A percentile compares a stretch with the other conserved stretches of the same genome.
Conservation (phyloP, 92 coral and sea anemone species). For the Muricea muricata region DNA sequence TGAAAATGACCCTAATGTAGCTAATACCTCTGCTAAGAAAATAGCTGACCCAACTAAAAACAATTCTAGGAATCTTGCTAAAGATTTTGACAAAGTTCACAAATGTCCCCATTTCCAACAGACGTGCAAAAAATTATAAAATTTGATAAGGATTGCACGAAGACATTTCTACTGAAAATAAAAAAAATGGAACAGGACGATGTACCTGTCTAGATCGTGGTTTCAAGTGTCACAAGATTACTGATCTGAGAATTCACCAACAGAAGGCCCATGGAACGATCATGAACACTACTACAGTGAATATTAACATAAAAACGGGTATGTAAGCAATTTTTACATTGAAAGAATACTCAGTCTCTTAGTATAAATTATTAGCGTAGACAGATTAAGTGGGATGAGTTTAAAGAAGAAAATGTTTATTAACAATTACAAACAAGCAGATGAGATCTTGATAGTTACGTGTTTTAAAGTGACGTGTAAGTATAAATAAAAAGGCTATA, state of each 20-base stretch:
- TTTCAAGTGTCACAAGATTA: neutral
- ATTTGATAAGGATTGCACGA: neutral
- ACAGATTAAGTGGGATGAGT: too few species aligned
- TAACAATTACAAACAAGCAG: too few species aligned
- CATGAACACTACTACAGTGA: slow-evolving; percentile 8
- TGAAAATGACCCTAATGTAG: neutral
- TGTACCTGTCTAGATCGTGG: neutral
- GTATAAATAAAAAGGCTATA: neutral
- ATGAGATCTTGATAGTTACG: too few species aligned
- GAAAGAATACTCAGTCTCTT: neutral
- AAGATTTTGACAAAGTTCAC: neutral
- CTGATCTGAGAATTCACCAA: neutral
- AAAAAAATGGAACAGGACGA: neutral
- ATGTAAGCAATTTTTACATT: neutral
- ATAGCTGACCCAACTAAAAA: neutral
- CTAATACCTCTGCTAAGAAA: neutral
- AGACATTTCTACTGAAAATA: neutral
- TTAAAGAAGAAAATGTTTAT: too few species aligned
- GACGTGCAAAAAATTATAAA: neutral
- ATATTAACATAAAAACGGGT: neutral
- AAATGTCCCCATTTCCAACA: slow-evolving; percentile 2
- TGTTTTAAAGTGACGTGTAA: too few species aligned
- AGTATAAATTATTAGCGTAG: neutral
- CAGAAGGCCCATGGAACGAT: neutral
- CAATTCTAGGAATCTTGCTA: neutral